Evolutionary conservation across 92 coral and sea anemone species (phyloP).

Genomic region (Siderastrea siderea): DNA sequence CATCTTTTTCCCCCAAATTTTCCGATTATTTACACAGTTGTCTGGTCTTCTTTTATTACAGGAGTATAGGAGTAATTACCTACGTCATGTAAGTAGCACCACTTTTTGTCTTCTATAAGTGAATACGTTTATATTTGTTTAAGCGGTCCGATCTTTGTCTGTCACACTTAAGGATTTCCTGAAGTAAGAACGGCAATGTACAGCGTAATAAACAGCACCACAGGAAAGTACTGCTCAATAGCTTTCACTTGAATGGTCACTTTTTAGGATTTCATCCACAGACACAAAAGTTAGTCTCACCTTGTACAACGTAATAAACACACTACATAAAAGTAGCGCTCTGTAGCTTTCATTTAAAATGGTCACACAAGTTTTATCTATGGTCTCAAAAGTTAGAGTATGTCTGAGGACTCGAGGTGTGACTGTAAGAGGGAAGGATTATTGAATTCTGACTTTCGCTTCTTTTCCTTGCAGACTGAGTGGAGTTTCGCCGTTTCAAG

Average conservation of each 20-base stretch:
- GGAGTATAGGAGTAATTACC: constrained; percentile 97
- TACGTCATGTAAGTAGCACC: constrained; percentile 93
- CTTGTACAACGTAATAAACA: neutral
- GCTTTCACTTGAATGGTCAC: neutral
- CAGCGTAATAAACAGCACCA: neutral
- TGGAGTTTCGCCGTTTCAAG: constrained; percentile 95
- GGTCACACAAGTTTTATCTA: too few relatives aligned
- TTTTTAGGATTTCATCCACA: neutral
- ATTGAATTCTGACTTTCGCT: neutral
- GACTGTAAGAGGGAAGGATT: neutral
- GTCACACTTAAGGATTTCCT: neutral
- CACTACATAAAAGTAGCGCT: neutral
- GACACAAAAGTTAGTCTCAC: neutral
- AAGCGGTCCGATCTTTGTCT: too few relatives aligned
- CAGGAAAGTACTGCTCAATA: neutral
- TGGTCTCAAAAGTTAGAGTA: too few relatives aligned
- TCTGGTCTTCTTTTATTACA: constrained; percentile 34
- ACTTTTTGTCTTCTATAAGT: neutral
- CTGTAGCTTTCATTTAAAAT: neutral
- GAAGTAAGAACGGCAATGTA: neutral
- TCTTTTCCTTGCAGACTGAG: constrained; percentile 71
- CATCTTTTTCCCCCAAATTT: neutral
- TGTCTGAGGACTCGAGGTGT: too few relatives aligned
- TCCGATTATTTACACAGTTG: neutral
- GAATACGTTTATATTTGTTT: neutral